Conservation (phyloP, 2,797 vertebrate genomes). For the Tangara arthus region DNA sequence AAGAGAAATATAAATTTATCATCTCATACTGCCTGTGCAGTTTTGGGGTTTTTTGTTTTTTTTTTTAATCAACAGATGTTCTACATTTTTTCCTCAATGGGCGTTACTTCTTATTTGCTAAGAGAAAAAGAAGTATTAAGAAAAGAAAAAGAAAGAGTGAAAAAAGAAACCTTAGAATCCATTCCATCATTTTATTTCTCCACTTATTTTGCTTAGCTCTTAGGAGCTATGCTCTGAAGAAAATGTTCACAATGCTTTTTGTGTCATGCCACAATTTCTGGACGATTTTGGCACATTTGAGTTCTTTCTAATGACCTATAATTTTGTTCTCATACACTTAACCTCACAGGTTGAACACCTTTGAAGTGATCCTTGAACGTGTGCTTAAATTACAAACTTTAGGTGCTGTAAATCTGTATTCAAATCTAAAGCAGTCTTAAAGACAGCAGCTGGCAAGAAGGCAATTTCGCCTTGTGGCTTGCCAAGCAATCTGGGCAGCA, state of each 20-base stretch:
- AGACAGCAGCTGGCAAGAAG: conserved; percentile 35
- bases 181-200: neutral
- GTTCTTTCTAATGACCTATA: neutral
- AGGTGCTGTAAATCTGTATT: conserved; percentile 47
- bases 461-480: neutral
- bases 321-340: conserved; percentile 7
- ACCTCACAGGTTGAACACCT: conserved; percentile 32
- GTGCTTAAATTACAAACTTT: conserved; percentile 52
- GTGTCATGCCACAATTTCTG: neutral
- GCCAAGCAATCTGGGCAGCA: conserved; percentile 32
- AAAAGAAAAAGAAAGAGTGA: neutral
- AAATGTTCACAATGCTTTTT: neutral
- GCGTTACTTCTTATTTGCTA: neutral
- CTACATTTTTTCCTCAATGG: neutral
- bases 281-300: neutral
- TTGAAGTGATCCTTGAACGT: conserved; percentile 39
- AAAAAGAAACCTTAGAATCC: neutral
- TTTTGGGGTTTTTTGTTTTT: neutral
- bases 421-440: conserved; percentile 38
- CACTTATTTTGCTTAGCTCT: neutral
- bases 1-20: neutral
- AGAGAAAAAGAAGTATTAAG: neutral
- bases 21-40: neutral
- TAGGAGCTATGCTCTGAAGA: neutral
- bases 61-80: neutral